A percentile compares a stretch with the other conserved stretches of the same genome.
These are phyloP conservation scores for Aspidiotus rigidus DNA, from an alignment of 2,888 invertebrate species.

Conservation along the genomic window DNA sequence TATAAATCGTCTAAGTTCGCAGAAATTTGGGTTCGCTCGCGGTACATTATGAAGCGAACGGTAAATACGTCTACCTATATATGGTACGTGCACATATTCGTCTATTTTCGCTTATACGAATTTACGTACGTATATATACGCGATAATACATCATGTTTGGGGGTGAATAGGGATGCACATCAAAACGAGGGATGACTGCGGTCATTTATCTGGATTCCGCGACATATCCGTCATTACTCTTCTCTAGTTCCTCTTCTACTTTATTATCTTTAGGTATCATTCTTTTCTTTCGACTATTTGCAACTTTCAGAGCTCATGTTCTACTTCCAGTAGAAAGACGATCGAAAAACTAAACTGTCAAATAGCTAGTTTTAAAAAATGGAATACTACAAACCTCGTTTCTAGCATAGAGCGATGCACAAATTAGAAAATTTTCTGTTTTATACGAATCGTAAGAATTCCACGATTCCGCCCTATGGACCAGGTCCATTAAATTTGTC, in stretches of 20 bases:
- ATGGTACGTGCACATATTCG: constrained; percentile 13
- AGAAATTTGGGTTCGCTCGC: constrained; percentile 26
- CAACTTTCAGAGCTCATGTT: no score
- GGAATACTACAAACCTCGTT: no score
- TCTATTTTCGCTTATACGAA: constrained; percentile 12
- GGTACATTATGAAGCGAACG: constrained; percentile 28
- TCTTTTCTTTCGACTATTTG: no score
- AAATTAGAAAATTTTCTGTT: no score
- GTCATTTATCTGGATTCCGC: constrained; percentile 30
- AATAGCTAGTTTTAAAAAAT: no score
- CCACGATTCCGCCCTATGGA: no score
- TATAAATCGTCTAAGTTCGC: constrained; percentile 29
- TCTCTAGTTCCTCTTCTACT: constrained; percentile 12
- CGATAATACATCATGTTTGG: constrained; percentile 18
- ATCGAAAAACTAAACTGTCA: no score
- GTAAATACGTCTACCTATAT: constrained; percentile 9
- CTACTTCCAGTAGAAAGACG: no score
- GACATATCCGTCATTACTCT: constrained; percentile 31
- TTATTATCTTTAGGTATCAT: no score
- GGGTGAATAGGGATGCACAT: constrained; percentile 8
- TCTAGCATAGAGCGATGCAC: no score
- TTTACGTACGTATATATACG: background rate
- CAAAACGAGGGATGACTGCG: constrained; percentile 28
- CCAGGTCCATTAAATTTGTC: no score
- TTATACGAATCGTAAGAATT: no score